Conservation (phyloP, 2,113 vertebrate species). For the Zingel zingel region DNA sequence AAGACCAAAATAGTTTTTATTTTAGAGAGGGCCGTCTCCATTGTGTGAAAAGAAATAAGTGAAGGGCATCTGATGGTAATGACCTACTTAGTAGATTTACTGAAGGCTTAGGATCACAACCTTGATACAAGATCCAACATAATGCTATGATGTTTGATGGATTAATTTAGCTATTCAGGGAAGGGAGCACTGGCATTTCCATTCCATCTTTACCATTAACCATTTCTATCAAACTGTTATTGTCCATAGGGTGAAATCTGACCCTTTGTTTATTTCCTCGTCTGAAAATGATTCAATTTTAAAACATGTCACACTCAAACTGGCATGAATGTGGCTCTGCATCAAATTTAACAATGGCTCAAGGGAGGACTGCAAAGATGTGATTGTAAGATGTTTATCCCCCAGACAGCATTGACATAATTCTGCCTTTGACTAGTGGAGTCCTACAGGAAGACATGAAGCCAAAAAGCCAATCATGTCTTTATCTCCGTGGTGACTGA, state of each 20-base stretch:
- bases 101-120: neutral
- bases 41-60: too few species aligned
- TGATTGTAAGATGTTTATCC: slow-evolving; percentile 19
- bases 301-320: slow-evolving; percentile 62
- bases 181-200: neutral
- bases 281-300: slow-evolving; percentile 47
- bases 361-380: slow-evolving; percentile 6
- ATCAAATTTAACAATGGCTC: slow-evolving; percentile 18
- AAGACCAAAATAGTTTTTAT: neutral
- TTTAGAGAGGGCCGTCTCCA: neutral
- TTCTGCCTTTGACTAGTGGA: slow-evolving; percentile 15
- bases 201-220: neutral
- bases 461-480: slow-evolving; percentile 27
- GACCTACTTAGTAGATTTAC: neutral
- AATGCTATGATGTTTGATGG: neutral
- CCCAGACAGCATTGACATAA: neutral
- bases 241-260: neutral
- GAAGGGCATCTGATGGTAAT: neutral
- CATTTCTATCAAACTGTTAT: slow-evolving; percentile 15
- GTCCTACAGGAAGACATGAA: slow-evolving; percentile 27
- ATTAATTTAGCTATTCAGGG: neutral
- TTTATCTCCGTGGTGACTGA: neutral
- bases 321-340: neutral
- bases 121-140: neutral
- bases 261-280: slow-evolving; percentile 31